Base-by-base conservation (phyloP, 2,113 vertebrate species). In the Ploceus nigricollis region DNA sequence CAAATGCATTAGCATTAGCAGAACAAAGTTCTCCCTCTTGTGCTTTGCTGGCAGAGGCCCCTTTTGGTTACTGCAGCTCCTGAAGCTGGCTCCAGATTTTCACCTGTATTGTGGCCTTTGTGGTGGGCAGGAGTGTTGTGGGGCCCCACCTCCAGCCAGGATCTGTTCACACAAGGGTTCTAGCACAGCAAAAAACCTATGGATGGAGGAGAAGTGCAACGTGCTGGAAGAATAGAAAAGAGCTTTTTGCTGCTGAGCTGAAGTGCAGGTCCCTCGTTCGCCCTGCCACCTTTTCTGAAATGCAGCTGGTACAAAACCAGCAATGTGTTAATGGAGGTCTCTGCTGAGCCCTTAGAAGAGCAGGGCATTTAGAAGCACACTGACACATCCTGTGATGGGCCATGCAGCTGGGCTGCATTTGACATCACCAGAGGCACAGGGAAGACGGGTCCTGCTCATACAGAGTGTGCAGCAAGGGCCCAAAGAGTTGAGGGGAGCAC, bases 401-500 rank as follows among this genome's bases (percentile, higher is more conserved):
- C 3, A 18, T n/a, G 13, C 16, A 33, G 21, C 14, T 71, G 35
- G 13, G n/a, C 51, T 64, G 27, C 76, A 30, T 72, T 82, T 57
- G 9, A 21, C n/a, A 44, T 24, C 56, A 20, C 30, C 31, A 71
- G 18, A 24, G 22, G 28, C 72, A 73, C 37, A 44, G 40, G 45
- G 33, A 30, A 54, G 19, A 47, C 5, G 54, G 14, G 17, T 78
- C 17, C 25, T 78, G 22, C 50, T 83, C 1, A 0, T 28, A 15
- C 8, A 37, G n/a, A 72, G 7, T 20, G 22, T 17, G 19, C 28
- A 19, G 3, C 82, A 81, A 17, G 16, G 50, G 68, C 8, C 25
- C 0, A 0, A 31, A 60, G 35, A 15, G 13, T n/a, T 73, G 33
- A 31, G 51, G 44, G 12, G 13, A 33, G 6, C 28, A 37, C 27